Base-by-base conservation (phyloP, 2,113 vertebrate genomes). In the Benitochromis conjunctus region DNA sequence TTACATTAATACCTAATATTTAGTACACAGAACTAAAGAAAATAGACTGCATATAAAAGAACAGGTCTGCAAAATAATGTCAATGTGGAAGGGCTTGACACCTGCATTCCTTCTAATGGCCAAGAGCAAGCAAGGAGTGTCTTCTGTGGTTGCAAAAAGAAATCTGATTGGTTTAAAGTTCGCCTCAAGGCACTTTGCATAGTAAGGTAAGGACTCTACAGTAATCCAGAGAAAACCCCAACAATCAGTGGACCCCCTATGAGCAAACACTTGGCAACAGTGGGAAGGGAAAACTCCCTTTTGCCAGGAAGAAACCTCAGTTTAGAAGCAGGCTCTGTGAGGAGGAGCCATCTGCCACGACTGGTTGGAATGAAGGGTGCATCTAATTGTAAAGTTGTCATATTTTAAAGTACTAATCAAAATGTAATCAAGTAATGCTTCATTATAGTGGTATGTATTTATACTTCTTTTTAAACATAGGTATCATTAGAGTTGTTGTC, bases 11-110 rank as follows among this genome's bases (percentile, higher is more conserved):
- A 51, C 0, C 0, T 74, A 74, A 19, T 74, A 74, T 51, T 74
- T n/a, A 34, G 71, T 0, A 53, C 46, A 51, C 18, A 13, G 46
- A 76, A 53, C 4, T 53, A 76, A 76, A 76, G 43, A 74, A 51
- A 19, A 51, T 5, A 46, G 1, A 16, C 0, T 51, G 1, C 29
- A 51, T 26, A 46, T 71, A 46, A 51, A 51, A 74, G 24, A 74
- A 31, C 0, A 24, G 0, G 46, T 53, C 46, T 76, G 18, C 18
- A 76, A 76, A 76, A 24, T 53, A 31, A n/a, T n/a, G 71, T 13
- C 46, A 34, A 4, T 13, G 46, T 53, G 71, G 26, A 34, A 53
- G 46, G 18, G 0, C 3, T 19, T 76, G 11, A 76, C 1, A 51
- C 46, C 26, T 76, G 46, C 26, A 53, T 51, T 9, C 16, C 71